Base-by-base conservation (phyloP, 2,888 invertebrate species). In the Dynastes hyllus region DNA sequence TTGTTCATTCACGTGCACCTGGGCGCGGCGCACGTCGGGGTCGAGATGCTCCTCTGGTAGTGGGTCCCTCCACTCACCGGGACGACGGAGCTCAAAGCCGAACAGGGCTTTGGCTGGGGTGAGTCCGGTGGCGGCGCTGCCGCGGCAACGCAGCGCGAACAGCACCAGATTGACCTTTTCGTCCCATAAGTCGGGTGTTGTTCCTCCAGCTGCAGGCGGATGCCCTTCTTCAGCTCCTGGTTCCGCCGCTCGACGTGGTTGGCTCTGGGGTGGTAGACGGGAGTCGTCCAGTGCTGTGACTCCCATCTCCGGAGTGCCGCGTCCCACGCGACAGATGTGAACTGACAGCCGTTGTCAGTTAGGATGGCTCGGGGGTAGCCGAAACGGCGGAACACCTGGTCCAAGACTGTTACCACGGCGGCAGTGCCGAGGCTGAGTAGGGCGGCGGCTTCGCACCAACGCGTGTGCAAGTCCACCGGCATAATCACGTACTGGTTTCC, bases 211-310 rank as follows among this genome's bases (percentile, higher is more conserved):
- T 50, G 50, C 2, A 50, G 11, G 50, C 50, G 50, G 50, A 50
- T 8, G 1, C 50, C 82, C 78, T 84, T 83, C 65, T 84, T 85
- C 1, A 85, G 78, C 29, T 83, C 83, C 37, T 84, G 84, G 61
- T 84, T 84, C 1, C 83, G 71, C 2, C 84, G 27, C 63, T 85
- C 81, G 1, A 80, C 80, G 2, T 82, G 82, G 61, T 83, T 84
- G 3, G 83, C 84, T 32, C 75, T 71, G 2, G 83, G 83, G 66
- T 84, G 83, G 66, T 84, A 84, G 0, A 80, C 79, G 0, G 84
- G 78, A 0, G 83, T 85, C 0, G 82, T 82, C 81, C 83, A 84
- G 1, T 66, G 77, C 2, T 11, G 8, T 40, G 2, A 1, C 4
- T 1, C 50, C 50, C 50, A 50, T 50, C 13, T 2, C 0, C 50